Evolutionary conservation across 2,113 vertebrate genomes (phyloP).

Genomic region (Oreotrochilus melanogaster): DNA sequence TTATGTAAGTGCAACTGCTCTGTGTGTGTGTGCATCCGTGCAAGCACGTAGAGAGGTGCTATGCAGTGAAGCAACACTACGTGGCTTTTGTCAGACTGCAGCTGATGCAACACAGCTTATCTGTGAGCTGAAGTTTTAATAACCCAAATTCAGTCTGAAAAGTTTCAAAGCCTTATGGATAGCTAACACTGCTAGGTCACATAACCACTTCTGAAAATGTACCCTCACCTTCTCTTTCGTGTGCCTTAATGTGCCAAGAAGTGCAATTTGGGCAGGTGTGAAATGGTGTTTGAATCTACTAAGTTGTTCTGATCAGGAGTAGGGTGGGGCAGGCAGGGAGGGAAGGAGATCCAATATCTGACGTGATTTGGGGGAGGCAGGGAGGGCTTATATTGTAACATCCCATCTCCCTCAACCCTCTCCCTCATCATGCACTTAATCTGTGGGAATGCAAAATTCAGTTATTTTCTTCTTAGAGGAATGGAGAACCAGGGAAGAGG

Average conservation of each 20-base stretch:
- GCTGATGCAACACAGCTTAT: not conserved
- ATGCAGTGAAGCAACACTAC: not conserved
- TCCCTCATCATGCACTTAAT: not conserved
- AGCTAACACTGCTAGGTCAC: not conserved
- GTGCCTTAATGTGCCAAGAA: not conserved
- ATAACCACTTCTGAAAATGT: not conserved
- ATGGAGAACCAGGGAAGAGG: rapidly evolving
- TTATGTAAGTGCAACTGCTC: not conserved
- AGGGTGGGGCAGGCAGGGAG: rapidly evolving
- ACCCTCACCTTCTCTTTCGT: not conserved
- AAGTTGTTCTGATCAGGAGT: not conserved
- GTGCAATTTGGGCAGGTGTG: not conserved
- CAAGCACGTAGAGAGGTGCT: not conserved
- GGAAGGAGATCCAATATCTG: not conserved
- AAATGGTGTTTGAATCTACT: not conserved
- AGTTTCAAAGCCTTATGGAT: not conserved
- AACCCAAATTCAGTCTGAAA: not conserved
- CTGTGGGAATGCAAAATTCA: not conserved
- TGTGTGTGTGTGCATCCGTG: rapidly evolving
- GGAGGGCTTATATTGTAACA: not conserved
- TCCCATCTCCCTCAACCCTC: not conserved
- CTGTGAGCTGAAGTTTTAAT: not conserved
- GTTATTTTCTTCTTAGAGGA: not conserved
- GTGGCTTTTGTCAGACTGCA: not conserved
- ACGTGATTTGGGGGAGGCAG: not conserved